A percentile compares a stretch with the other conserved stretches of the same genome.
Conservation (phyloP, 1,140 invertebrate species). For the Heliconius congener region DNA sequence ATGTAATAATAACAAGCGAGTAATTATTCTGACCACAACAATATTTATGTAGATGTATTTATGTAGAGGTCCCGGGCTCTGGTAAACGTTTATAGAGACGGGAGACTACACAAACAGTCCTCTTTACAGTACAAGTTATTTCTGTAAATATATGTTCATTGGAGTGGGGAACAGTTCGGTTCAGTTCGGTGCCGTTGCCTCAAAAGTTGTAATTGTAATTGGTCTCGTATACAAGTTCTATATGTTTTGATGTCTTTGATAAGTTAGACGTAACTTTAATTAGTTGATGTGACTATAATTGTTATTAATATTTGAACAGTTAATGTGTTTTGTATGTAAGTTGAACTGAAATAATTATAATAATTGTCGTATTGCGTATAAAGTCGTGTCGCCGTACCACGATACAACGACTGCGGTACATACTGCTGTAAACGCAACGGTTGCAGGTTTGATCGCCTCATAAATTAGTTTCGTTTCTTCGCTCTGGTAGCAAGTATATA, state of each 20-base stretch:
- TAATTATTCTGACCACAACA: conserved; percentile 10
- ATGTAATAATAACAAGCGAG: background rate
- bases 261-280: background rate
- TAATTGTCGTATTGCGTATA: too few relatives aligned
- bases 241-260: background rate
- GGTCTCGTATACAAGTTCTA: background rate
- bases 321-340: too few relatives aligned
- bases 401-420: too few relatives aligned
- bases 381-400: too few relatives aligned
- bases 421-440: too few relatives aligned
- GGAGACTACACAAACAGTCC: conserved; percentile 9
- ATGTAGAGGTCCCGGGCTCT: background rate
- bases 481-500: too few relatives aligned
- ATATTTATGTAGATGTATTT: background rate
- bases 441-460: too few relatives aligned
- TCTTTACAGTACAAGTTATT: background rate
- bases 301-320: background rate
- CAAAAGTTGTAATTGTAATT: background rate
- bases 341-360: too few relatives aligned
- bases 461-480: too few relatives aligned
- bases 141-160: background rate
- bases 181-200: background rate
- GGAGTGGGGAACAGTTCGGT: background rate
- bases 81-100: background rate
- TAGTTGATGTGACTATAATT: background rate